Evolutionary conservation across 2,113 vertebrate species (phyloP).

Genomic region (Burhinus oedicnemus): DNA sequence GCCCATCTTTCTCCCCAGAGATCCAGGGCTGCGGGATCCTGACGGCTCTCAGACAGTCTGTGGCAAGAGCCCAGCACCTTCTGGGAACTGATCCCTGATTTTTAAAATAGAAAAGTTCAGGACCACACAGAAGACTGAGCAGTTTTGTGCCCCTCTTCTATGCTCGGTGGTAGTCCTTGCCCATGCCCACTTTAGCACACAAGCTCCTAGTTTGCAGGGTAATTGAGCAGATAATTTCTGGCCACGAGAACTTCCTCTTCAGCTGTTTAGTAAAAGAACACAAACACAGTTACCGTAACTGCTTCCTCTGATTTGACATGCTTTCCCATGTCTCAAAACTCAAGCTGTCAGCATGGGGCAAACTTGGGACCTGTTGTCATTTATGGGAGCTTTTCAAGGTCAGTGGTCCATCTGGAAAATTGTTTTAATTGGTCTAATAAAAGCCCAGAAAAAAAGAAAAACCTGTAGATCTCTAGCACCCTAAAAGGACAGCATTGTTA

Average conservation of each 20-base stretch:
- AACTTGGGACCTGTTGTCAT: neutral
- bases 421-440: constrained; percentile 36
- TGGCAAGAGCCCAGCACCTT: neutral
- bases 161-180: neutral
- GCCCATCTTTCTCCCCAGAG: neutral
- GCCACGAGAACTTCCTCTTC: neutral
- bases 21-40: neutral
- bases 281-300: neutral
- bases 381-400: constrained; percentile 8
- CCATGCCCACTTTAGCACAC: neutral
- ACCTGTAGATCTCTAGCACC: neutral
- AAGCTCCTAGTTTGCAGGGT: neutral
- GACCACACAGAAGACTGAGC: neutral
- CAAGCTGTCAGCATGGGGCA: neutral
- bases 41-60: fast-evolving
- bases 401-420: constrained; percentile 45
- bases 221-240: neutral
- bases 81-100: neutral
- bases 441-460: neutral
- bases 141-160: neutral
- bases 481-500: neutral
- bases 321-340: neutral
- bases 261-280: neutral
- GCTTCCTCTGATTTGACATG: fast-evolving
- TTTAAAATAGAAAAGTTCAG: neutral